phyloP scores from a whole-genome alignment of 1,140 invertebrate genomes.

The Ostrea edulis region DNA sequence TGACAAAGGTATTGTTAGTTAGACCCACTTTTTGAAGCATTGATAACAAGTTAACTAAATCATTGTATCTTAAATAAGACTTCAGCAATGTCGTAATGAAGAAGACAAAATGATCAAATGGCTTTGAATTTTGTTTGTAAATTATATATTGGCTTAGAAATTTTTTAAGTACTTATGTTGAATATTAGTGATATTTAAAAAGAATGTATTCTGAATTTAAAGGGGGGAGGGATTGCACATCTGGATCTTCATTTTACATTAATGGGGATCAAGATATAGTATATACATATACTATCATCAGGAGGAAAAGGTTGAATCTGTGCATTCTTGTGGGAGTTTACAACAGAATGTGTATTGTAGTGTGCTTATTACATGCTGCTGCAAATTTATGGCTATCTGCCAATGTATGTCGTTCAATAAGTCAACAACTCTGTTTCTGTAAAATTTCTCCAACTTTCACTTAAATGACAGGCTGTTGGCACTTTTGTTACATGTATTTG shows the following conservation, averaged over 20 bases:
- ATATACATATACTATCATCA: not conserved
- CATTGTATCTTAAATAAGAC: not conserved
- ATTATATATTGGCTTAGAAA: too few relatives aligned
- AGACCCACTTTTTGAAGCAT: not conserved
- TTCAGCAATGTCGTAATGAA: not conserved
- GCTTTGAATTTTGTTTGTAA: not conserved
- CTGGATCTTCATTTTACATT: not conserved
- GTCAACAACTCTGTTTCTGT: too few relatives aligned
- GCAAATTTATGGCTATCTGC: constrained; percentile 18
- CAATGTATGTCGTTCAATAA: not conserved
- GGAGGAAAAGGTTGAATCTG: not conserved
- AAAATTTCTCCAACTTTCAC: not conserved
- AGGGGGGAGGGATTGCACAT: not conserved
- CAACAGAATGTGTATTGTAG: constrained; percentile 21
- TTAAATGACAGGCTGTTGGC: not conserved
- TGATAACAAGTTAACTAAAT: not conserved
- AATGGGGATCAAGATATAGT: not conserved
- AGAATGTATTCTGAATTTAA: not conserved
- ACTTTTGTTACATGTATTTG: not conserved
- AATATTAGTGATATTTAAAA: too few relatives aligned
- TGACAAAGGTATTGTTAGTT: not conserved
- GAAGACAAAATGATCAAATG: not conserved
- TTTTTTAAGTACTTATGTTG: too few relatives aligned
- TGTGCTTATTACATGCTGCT: not conserved
- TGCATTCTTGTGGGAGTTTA: constrained; percentile 12